Percentiles rank a stretch among this genome's conserved stretches.
phyloP scores from a whole-genome alignment of 2,888 invertebrate species.

The Adelphocoris suturalis region DNA sequence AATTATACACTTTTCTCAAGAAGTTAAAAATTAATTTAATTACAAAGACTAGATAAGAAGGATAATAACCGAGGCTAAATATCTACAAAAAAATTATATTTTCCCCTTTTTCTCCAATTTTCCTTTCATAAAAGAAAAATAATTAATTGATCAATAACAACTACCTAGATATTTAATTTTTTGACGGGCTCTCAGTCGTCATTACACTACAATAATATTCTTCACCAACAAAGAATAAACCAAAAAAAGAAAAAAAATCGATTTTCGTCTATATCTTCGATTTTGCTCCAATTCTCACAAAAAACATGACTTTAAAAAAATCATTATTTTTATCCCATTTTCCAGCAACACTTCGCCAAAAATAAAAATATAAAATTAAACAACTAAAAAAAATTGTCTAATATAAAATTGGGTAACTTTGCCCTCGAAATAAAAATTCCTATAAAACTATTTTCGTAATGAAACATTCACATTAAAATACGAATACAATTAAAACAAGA shows the following conservation, averaged over 20 bases:
- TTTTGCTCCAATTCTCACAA: background rate
- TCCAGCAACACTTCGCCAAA: conserved; percentile 56
- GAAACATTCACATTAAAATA: background rate
- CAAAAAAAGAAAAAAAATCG: background rate
- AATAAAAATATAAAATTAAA: background rate
- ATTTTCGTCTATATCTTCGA: conserved; percentile 24
- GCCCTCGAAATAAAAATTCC: conserved; percentile 23
- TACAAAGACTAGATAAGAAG: conserved; percentile 71
- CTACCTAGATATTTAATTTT: conserved; percentile 43
- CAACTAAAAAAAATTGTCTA: background rate
- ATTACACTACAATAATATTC: conserved; percentile 17
- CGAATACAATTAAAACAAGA: background rate
- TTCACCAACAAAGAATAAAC: background rate
- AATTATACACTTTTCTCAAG: conserved; percentile 61
- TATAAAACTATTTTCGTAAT: conserved; percentile 3
- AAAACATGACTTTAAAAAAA: background rate
- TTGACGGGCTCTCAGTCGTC: conserved; percentile 60
- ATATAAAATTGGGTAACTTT: conserved; percentile 23
- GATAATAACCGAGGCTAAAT: conserved; percentile 67
- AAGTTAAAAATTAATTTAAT: conserved; percentile 69
- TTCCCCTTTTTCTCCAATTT: conserved; percentile 28
- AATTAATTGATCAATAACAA: conserved; percentile 59
- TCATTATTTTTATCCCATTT: background rate
- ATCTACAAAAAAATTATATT: conserved; percentile 60
- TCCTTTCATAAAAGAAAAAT: conserved; percentile 25